Evolutionary conservation across 2,888 invertebrate genomes (phyloP), one percentile per base, ranked within the genome.

Genomic region (Sepiola atlantica): DNA sequence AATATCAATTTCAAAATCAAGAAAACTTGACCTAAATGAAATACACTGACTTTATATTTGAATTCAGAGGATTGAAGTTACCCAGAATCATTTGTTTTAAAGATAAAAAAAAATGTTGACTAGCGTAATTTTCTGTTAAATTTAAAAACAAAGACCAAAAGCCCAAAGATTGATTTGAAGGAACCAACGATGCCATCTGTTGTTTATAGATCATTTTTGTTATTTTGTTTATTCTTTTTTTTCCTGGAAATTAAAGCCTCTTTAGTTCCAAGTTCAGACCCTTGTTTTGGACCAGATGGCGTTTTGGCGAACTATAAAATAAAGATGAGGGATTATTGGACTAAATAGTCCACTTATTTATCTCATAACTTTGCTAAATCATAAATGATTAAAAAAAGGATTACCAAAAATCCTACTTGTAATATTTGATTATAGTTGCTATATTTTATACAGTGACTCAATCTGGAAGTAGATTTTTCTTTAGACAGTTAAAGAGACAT

Each of bases 381-480:
- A 77, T 16, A n/a, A 77, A 77, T 77, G 77, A n/a, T 77, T 45
- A 45, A 45, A 45, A 45, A 45, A 32, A n/a, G 77, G 77, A n/a
- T 77, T 77, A 77, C 16, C n/a, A 77, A 77, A 77, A 77, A 77
- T 77, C 16, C 14, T 77, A 77, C n/a, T 77, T 77, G n/a, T 77
- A 14, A n/a, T 32, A n/a, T 77, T 16, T 77, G 10, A n/a, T n/a
- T 77, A 16, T 77, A 16, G 8, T n/a, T 10, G 0, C 14, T n/a
- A 77, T 77, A n/a, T 77, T 77, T 77, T 77, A 77, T 77, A n/a
- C n/a, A n/a, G 77, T 77, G 77, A 77, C 77, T 77, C 77, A 77
- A 77, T 77, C n/a, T 77, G 12, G 77, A 14, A 14, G 77, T 32
- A 77, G 77, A 77, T n/a, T 45, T 45, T 45, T 77, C n/a, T 77